Conservation (phyloP, 2,888 invertebrate genomes). For the Rhabditoides inermis region DNA sequence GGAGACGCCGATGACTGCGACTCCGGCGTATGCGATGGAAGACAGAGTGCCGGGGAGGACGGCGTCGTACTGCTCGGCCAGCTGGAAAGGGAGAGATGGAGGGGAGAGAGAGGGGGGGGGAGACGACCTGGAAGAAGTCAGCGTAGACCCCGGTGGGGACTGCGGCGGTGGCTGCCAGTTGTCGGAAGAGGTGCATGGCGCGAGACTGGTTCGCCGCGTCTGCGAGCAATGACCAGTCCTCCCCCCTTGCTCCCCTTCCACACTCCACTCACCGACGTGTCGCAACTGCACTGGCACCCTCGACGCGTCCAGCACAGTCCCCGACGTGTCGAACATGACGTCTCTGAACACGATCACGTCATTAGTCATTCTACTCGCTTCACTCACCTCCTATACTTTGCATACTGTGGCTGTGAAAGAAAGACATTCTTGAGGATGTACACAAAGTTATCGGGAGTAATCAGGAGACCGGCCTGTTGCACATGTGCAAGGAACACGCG, state of each 20-base stretch:
- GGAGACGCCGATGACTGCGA: constrained; percentile 78
- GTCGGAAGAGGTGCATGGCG: constrained; percentile 49
- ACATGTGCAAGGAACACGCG: constrained; percentile 41
- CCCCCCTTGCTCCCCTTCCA: no score
- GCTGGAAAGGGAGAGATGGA: constrained; percentile 26
- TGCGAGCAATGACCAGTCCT: constrained; percentile 7
- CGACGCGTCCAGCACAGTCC: constrained; percentile 41
- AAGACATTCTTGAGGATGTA: constrained; percentile 44
- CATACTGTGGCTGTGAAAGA: constrained; percentile 41
- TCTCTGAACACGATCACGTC: constrained; percentile 20
- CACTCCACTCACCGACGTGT: constrained; percentile 26
- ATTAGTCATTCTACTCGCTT: not conserved
- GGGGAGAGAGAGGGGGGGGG: not conserved
- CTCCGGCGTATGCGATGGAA: constrained; percentile 72
- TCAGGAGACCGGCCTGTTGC: constrained; percentile 37
- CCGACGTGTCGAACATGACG: constrained; percentile 38
- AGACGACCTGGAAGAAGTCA: constrained; percentile 48
- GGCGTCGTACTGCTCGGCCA: constrained; percentile 52
- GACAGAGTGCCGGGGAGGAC: constrained; percentile 50
- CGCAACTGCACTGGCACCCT: constrained; percentile 47
- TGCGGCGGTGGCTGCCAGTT: constrained; percentile 40
- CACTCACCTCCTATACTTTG: constrained; percentile 37
- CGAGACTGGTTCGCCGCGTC: constrained; percentile 38
- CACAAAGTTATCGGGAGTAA: constrained; percentile 47
- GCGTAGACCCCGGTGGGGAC: constrained; percentile 48